Evolutionary conservation across 2,797 vertebrate genomes (phyloP), one percentile per base, ranked within the genome.

Genomic region (Euthynnus affinis): DNA sequence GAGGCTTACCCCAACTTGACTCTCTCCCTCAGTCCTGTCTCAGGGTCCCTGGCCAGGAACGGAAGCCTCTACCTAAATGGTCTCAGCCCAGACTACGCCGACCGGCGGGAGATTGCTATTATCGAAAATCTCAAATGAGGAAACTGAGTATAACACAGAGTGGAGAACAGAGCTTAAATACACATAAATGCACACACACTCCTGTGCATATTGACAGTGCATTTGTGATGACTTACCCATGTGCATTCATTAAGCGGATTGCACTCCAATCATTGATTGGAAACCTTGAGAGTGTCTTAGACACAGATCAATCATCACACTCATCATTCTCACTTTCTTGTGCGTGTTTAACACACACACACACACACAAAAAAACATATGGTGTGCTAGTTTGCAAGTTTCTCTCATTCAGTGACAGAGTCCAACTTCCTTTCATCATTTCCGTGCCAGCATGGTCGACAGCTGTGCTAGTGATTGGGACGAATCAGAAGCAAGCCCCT

Each of bases 41-140:
- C 84, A 0, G 93, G 91, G 32, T 88, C 95, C 2, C 93, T 99
- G 60, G 87, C 95, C 71, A 96, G 97, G 88, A 96, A 97, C 0
- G 97, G 98, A 76, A 98, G 97, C 90, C 96, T 99, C 88, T 99
- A 98, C 90, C 95, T 99, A 87, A 99, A 99, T 8, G 97, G 98
- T 40, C 95, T 99, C 87, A 98, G 97, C n/a, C 98, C 98, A 0
- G 97, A 97, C 89, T 97, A 96, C 76, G 96, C 96, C 5, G 90
- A 94, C 49, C 92, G 96, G 5, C 95, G 96, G 76, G 97, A 99
- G 84, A 95, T 98, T 5, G 95, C 96, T 0, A 91, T 98, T 58
- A 97, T 98, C 8, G 97, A 99, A 92, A 97, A 96, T 84, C 90
- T 97, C 71, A 97, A 98, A 91, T 98, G 94, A 95, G 74, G 42